These are phyloP conservation scores for Rattus rattus DNA, from an alignment of 2,113 vertebrate species.

Conservation along the genomic window DNA sequence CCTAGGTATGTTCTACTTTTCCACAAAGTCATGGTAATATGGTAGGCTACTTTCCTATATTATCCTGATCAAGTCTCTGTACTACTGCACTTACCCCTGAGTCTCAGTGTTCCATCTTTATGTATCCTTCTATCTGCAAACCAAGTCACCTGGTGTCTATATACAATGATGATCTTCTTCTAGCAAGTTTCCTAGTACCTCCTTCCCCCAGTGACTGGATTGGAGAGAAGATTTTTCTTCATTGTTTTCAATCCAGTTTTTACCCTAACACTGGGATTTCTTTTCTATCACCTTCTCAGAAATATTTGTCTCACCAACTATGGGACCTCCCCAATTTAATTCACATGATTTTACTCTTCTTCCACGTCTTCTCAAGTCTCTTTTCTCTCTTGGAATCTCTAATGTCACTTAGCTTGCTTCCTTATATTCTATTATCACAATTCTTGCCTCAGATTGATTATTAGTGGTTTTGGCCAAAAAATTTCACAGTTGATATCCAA, in stretches of 20 bases:
- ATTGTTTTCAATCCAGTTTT: neutral
- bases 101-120: neutral
- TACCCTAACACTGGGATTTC: neutral
- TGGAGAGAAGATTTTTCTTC: neutral
- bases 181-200: neutral
- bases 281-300: neutral
- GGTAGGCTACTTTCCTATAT: neutral
- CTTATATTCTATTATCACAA: neutral
- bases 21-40: neutral
- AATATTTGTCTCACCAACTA: neutral
- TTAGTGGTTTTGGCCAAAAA: neutral
- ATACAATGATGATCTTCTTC: neutral
- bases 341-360: neutral
- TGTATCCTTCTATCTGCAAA: neutral
- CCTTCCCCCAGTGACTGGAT: neutral
- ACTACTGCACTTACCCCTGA: neutral
- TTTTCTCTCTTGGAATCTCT: no score
- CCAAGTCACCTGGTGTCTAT: neutral
- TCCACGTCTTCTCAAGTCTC: neutral
- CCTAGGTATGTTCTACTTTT: neutral
- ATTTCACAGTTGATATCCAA: neutral
- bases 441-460: neutral
- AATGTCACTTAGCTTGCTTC: neutral
- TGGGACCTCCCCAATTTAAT: neutral
- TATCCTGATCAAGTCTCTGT: accelerated